Evolutionary conservation across 2,113 vertebrate species (phyloP).

Genomic region (Mobula birostris): DNA sequence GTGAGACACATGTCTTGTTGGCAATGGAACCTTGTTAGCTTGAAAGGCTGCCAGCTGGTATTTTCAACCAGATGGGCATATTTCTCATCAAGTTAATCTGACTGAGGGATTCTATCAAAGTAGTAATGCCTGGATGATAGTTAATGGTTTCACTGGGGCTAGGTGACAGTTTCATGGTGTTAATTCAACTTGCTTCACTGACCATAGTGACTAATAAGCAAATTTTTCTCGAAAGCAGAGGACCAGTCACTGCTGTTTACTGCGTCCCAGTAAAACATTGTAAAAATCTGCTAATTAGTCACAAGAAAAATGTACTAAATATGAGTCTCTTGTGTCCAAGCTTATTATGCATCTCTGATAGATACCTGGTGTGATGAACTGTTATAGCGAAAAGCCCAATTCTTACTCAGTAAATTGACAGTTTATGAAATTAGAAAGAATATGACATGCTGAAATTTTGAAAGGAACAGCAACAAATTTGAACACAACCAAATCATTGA

Average conservation of each 20-base stretch:
- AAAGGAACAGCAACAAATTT: not conserved
- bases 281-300: not conserved
- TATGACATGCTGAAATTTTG: no score
- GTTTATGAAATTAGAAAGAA: not conserved
- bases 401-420: not conserved
- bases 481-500: not conserved
- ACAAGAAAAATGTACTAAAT: not conserved
- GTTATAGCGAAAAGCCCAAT: not conserved
- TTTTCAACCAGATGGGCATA: conserved; percentile 24
- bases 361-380: not conserved
- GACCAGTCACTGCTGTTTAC: not conserved
- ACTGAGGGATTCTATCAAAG: conserved; percentile 18
- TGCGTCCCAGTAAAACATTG: not conserved
- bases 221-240: not conserved
- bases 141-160: not conserved
- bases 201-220: conserved; percentile 12
- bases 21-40: not conserved
- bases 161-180: not conserved
- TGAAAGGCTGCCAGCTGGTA: conserved; percentile 28
- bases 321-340: not conserved
- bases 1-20: conserved; percentile 1
- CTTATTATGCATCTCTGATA: not conserved
- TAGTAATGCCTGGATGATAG: not conserved
- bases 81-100: conserved; percentile 5
- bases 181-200: conserved; percentile 5